These are phyloP conservation scores for Balanococcus diminutus DNA, from an alignment of 2,888 invertebrate genomes.

Conservation along the genomic window DNA sequence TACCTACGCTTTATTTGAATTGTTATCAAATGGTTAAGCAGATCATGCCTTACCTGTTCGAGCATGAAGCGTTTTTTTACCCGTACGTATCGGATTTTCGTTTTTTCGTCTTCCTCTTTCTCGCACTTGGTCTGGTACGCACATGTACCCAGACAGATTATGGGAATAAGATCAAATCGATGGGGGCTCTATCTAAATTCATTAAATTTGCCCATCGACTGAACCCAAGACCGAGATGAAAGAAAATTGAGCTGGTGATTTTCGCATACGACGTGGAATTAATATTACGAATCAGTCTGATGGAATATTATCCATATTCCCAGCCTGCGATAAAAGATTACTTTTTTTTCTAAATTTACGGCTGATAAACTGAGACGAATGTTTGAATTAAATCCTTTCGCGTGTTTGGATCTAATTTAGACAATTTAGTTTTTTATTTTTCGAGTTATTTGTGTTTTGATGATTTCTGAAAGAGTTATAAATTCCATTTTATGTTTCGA, in stretches of 20 bases:
- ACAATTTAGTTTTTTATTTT: not conserved
- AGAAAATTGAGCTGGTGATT: not conserved
- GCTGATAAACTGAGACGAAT: not conserved
- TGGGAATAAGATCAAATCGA: not conserved
- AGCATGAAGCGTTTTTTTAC: conserved; percentile 47
- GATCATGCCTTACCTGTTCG: conserved; percentile 53
- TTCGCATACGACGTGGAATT: not conserved
- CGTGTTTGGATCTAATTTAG: not conserved
- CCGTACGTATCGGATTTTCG: conserved; percentile 27
- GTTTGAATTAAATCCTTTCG: not conserved
- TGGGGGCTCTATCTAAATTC: conserved; percentile 27
- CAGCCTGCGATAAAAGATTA: not conserved
- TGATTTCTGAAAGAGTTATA: too few relatives aligned
- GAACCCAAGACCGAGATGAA: not conserved
- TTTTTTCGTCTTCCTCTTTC: not conserved
- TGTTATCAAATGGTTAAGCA: conserved; percentile 27
- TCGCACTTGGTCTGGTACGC: not conserved
- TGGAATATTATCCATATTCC: not conserved
- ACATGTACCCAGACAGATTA: not conserved
- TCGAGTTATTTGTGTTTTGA: too few relatives aligned
- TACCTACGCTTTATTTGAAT: conserved; percentile 11
- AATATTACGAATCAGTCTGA: not conserved
- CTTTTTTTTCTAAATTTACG: not conserved
- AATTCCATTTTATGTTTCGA: too few relatives aligned
- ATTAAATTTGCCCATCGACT: conserved; percentile 19